Base-by-base conservation (phyloP, 2,888 invertebrate species). In the Drosophila lutescens region DNA sequence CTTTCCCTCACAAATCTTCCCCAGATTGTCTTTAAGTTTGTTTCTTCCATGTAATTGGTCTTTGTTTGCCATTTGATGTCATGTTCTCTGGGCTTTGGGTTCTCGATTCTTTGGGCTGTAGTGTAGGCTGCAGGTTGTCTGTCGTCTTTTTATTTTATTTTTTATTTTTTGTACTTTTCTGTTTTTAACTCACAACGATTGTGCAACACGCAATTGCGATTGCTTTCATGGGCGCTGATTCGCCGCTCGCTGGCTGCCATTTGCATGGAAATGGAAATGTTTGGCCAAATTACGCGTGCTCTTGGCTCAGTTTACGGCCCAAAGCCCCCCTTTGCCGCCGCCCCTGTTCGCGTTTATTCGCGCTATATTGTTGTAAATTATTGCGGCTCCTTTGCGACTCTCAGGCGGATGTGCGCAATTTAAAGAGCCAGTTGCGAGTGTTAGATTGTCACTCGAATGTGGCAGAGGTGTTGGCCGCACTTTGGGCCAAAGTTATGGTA, bases 11-110 rank as follows among this genome's bases (percentile, higher is more conserved):
- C 2, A 36, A 32, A 38, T 26, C 40, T 8, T 23, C 7, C 12
- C 20, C 13, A 34, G 34, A n/a, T 26, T 51, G 51, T 50, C 58
- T 73, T 34, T 43, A 38, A 57, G 51, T 73, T 58, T 59, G 67
- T 68, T 66, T 74, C 71, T 76, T 49, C 50, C 79, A 77, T 81
- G 83, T 83, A 83, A 83, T 83, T 83, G 83, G 82, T 78, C 87
- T 87, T 83, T 83, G 83, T 83, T 87, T 83, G 87, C 86, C 80
- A 60, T 83, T 83, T 76, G 85, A 79, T 83, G 87, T 85, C 87
- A 83, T 87, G 87, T 87, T 87, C 82, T 81, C 61, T 68, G 53
- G 67, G 26, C 82, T 83, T 59, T 66, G 51, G 69, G 17, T 58
- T 77, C 67, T 75, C 30, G 50, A 43, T 50, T 60, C 62, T 62